These are phyloP conservation scores for Synchiropus splendidus DNA, from an alignment of 2,113 vertebrate species.

Conservation along the genomic window DNA sequence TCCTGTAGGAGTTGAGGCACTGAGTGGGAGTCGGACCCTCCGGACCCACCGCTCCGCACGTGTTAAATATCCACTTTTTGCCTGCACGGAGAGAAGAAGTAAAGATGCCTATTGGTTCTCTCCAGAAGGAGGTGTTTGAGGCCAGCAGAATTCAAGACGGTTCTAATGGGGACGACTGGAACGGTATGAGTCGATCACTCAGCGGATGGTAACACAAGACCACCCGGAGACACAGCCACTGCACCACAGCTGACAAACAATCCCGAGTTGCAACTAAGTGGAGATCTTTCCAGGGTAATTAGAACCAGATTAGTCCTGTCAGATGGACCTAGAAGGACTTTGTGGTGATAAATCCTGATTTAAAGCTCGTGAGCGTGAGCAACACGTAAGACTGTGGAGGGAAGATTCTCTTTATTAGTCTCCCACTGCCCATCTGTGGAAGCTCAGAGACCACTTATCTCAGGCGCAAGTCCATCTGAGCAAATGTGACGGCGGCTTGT, in stretches of 20 bases:
- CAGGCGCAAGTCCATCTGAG: constrained; percentile 12
- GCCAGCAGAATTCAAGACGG: no score
- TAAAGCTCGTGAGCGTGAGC: constrained; percentile 25
- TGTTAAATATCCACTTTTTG: constrained; percentile 81
- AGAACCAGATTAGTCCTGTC: constrained; percentile 56
- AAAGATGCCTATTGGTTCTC: no score
- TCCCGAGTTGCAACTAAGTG: constrained; percentile 36
- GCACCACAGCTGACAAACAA: background rate
- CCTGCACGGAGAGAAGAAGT: constrained; percentile 29
- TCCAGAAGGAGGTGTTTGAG: no score
- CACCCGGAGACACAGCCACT: no score
- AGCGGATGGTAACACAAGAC: no score
- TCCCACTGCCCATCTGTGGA: constrained; percentile 4
- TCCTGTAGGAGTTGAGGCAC: constrained; percentile 86
- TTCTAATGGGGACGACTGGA: no score
- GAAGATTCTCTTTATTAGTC: constrained; percentile 3
- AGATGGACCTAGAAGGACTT: constrained; percentile 44
- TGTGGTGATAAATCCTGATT: constrained; percentile 40
- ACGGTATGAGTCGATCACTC: no score
- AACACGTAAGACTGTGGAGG: constrained; percentile 7
- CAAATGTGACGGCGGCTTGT: constrained; percentile 12
- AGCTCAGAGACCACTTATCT: constrained; percentile 13
- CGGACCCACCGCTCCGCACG: constrained; percentile 85
- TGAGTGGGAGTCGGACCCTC: constrained; percentile 86
- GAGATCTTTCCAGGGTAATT: constrained; percentile 48